Conservation (phyloP, 2,888 invertebrate species). For the Escarpia spicata region DNA sequence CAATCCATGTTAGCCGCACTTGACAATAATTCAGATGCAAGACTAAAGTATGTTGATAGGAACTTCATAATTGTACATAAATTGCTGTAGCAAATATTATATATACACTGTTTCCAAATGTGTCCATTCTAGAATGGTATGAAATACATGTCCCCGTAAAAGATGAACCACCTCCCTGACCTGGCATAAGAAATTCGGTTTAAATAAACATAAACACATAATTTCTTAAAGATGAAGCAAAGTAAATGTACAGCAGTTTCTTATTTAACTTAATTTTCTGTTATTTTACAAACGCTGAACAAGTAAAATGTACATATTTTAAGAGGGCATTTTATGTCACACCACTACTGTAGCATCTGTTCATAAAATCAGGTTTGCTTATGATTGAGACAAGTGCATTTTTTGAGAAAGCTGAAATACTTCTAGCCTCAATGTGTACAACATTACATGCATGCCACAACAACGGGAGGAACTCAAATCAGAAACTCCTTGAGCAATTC, state of each 20-base stretch:
- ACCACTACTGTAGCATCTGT: not conserved
- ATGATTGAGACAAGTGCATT: not conserved
- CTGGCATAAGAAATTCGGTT: not conserved
- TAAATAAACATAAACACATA: not conserved
- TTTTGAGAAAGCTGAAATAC: not conserved
- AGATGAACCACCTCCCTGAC: not conserved
- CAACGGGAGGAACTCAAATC: not conserved
- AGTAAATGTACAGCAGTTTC: too few species aligned
- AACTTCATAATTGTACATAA: not conserved
- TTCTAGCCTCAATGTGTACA: not conserved
- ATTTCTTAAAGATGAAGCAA: too few species aligned
- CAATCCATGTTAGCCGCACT: not conserved
- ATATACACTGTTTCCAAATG: not conserved
- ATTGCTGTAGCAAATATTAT: not conserved
- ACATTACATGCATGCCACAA: not conserved
- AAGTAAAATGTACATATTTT: not conserved
- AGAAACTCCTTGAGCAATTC: not conserved
- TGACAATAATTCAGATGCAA: not conserved
- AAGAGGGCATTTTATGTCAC: not conserved
- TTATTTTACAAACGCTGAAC: not conserved
- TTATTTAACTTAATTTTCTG: not conserved
- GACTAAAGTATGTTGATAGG: not conserved
- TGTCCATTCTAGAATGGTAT: not conserved
- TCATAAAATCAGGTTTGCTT: not conserved
- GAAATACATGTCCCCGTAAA: not conserved